phyloP scores from a whole-genome alignment of 2,797 vertebrate species.

The Rallus crepitans region DNA sequence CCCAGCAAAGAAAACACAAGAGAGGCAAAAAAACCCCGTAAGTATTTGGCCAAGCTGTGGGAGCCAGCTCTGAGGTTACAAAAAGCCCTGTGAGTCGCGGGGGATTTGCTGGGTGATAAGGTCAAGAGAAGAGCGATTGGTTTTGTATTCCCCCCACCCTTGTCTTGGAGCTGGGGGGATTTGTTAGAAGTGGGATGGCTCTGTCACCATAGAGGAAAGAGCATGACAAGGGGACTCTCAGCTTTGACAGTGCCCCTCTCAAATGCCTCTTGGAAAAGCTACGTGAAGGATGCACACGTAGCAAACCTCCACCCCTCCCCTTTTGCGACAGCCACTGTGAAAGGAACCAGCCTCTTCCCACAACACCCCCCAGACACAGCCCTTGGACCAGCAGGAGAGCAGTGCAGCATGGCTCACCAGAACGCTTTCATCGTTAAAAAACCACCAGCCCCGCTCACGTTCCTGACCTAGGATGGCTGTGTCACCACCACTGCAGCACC shows the following conservation, averaged over 20 bases:
- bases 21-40: neutral
- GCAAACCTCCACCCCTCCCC: neutral
- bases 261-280: neutral
- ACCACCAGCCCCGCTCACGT: neutral
- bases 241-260: neutral
- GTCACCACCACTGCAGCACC: neutral
- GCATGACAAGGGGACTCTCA: neutral
- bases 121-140: neutral
- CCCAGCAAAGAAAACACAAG: neutral
- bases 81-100: accelerated
- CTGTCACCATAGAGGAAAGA: neutral
- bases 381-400: neutral
- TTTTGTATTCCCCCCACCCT: no score
- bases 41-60: neutral
- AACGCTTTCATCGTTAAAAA: neutral
- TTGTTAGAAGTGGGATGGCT: neutral
- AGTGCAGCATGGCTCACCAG: neutral
- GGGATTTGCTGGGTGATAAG: neutral
- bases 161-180: neutral
- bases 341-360: neutral
- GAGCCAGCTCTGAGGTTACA: neutral
- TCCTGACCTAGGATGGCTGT: neutral
- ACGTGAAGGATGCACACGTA: accelerated
- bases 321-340: accelerated
- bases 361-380: neutral